Percentiles rank a stretch among this genome's conserved stretches.
These are phyloP conservation scores for Microplitis demolitor DNA, from an alignment of 1,140 invertebrate species.

Conservation along the genomic window DNA sequence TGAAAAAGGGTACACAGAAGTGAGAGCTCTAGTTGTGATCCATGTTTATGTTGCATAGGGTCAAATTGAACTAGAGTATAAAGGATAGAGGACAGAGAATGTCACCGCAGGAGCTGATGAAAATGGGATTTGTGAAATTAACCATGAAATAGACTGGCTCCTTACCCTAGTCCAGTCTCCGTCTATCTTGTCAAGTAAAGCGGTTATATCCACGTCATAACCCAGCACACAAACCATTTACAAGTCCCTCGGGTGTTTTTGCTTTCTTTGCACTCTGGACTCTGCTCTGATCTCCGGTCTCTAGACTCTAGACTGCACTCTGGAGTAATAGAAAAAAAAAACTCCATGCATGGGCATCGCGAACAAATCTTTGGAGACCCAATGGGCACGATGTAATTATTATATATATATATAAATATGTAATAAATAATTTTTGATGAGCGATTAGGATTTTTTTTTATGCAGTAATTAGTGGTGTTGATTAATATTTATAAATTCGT, in stretches of 20 bases:
- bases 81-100: not conserved
- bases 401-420: no score
- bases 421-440: no score
- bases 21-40: no score
- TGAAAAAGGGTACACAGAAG: no score
- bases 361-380: no score
- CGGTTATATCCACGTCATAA: not conserved
- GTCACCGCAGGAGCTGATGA: slow-evolving; percentile 35
- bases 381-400: no score
- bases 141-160: slow-evolving; percentile 62
- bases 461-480: slow-evolving; percentile 29
- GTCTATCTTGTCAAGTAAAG: slow-evolving; percentile 34
- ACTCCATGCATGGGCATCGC: no score
- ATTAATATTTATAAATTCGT: slow-evolving; percentile 42
- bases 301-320: not conserved
- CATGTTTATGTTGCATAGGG: no score
- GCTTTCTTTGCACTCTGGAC: not conserved
- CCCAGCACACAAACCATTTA: not conserved
- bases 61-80: not conserved
- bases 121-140: slow-evolving; percentile 61
- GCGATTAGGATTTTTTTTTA: not conserved
- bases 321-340: no score
- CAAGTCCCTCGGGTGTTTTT: not conserved
- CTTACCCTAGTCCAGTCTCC: slow-evolving; percentile 48
- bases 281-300: not conserved